Evolutionary conservation across 2,888 invertebrate species (phyloP).

Genomic region (Cataglyphis altisquamis): DNA sequence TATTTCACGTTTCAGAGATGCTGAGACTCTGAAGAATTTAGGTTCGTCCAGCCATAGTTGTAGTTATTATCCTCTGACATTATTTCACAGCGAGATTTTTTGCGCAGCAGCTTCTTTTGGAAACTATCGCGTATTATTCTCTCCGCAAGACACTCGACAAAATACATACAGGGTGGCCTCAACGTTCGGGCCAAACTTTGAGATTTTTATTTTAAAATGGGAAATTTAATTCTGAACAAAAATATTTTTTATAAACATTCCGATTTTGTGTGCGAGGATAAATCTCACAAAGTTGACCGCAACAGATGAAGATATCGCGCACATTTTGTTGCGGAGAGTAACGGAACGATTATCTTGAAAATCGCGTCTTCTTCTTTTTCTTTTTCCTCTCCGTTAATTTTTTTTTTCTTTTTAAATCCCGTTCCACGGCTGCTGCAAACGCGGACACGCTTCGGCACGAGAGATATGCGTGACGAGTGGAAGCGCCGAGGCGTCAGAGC

Average conservation of each 20-base stretch:
- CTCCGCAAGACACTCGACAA: not conserved
- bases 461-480: constrained; percentile 76
- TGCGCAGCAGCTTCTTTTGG: not conserved
- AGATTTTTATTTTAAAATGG: too few species aligned
- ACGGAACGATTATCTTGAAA: constrained; percentile 12
- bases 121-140: not conserved
- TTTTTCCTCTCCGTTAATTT: not conserved
- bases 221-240: too few species aligned
- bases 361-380: not conserved
- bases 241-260: too few species aligned
- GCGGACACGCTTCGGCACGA: constrained; percentile 48
- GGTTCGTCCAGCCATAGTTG: not conserved
- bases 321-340: not conserved
- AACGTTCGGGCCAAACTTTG: too few species aligned
- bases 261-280: not conserved
- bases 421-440: constrained; percentile 41
- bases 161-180: not conserved
- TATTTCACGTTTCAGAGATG: constrained; percentile 23
- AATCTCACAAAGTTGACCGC: not conserved
- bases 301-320: not conserved
- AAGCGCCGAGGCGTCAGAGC: constrained; percentile 78
- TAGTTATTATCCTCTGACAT: not conserved
- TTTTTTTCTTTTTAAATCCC: constrained; percentile 33
- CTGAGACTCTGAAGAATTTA: constrained; percentile 24
- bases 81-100: not conserved